Evolutionary conservation across 2,888 invertebrate genomes (phyloP), one percentile per base, ranked within the genome.

Genomic region (Acleris holmiana): DNA sequence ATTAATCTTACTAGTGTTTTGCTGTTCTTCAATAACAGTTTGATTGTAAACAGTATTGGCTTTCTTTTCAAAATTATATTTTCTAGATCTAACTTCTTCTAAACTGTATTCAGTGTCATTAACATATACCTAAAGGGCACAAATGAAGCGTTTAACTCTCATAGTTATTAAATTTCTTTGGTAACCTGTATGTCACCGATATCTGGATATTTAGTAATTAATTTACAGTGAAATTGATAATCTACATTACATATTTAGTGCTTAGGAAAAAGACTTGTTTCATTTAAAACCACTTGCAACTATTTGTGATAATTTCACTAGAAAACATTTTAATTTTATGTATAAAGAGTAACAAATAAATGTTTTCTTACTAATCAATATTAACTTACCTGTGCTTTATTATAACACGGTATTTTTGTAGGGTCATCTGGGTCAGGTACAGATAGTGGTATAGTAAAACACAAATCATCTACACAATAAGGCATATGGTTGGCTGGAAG

Each of bases 11-110:
- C 82, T 83, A 77, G 82, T 84, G 67, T 74, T 78, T 67, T 79
- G 80, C 68, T 83, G 82, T 66, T 76, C 75, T 61, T 75, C 75
- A 61, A 54, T 25, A 10, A 73, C 73, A 65, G 71, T 72, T 74
- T 83, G 83, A 70, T 76, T 70, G 67, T 71, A 75, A 77, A 86
- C 86, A 78, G 80, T 78, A 80, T 86, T 87, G 56, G 61, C 67
- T 77, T 78, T 81, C 72, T 73, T 85, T 76, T 83, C 78, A 77
- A 91, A 75, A 75, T 80, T 85, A 80, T 94, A 95, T 78, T 93
- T 92, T 73, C 92, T 89, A 67, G 95, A 94, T 76, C 95, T 92
- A 71, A 97, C 92, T 91, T 97, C 96, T 89, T 97, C 97, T 88
- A 96, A 94, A 80, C 96, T 95, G 84, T 94, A 95, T 89, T 97